Conservation (phyloP, 1,140 invertebrate genomes). For the Euura saliciscinereae region DNA sequence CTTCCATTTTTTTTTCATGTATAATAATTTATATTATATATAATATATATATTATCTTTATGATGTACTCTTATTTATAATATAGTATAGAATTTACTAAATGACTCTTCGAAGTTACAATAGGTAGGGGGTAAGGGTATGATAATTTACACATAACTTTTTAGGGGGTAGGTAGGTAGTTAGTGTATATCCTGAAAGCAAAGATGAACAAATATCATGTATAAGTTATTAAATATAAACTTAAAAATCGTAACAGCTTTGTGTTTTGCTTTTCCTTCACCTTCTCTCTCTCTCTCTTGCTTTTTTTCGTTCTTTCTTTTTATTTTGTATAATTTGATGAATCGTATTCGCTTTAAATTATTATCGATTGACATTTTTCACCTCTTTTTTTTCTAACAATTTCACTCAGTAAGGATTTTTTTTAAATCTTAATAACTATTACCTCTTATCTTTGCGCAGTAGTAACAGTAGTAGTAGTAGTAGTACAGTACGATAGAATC, state of each 20-base stretch:
- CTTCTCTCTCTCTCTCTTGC: not conserved
- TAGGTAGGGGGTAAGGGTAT: slow-evolving; percentile 21
- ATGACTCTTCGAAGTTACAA: slow-evolving; percentile 45
- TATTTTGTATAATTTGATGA: too few species aligned
- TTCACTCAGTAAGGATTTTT: too few species aligned
- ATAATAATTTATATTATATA: slow-evolving; percentile 25
- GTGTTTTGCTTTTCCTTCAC: not conserved
- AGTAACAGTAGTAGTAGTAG: too few species aligned
- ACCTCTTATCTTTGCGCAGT: too few species aligned
- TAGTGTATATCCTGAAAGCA: slow-evolving; percentile 44
- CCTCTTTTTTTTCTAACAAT: too few species aligned
- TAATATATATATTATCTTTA: slow-evolving; percentile 28
- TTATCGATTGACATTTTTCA: too few species aligned
- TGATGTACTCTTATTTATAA: too few species aligned
- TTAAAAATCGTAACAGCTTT: slow-evolving; percentile 46
- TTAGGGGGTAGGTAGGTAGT: slow-evolving; percentile 13
- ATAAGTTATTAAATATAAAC: slow-evolving; percentile 31
- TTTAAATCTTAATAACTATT: too few species aligned
- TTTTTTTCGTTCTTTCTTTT: slow-evolving; percentile 24
- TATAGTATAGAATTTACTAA: slow-evolving; percentile 40
- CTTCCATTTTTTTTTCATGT: slow-evolving; percentile 12
- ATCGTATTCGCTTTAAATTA: too few species aligned
- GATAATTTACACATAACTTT: slow-evolving; percentile 50
- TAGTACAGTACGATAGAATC: not conserved
- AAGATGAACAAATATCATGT: slow-evolving; percentile 40